These are phyloP conservation scores for Galaxias olidus DNA, from an alignment of 2,797 vertebrate genomes.

Conservation along the genomic window DNA sequence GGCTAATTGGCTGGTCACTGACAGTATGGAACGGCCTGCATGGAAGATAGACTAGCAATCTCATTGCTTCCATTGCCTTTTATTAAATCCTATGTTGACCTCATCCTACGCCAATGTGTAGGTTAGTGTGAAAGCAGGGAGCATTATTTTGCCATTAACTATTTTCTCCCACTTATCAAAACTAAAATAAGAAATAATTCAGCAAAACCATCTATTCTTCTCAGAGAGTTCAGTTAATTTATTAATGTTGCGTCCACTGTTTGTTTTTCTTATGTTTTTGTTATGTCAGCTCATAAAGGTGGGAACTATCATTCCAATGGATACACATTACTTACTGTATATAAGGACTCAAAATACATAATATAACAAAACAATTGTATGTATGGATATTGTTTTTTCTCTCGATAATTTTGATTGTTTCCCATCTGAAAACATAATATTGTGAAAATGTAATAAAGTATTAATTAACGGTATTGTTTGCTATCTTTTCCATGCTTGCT, in stretches of 20 bases:
- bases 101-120: conserved; percentile 19
- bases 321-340: conserved; percentile 52
- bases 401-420: conserved; percentile 39
- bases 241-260: conserved; percentile 48
- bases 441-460: conserved; percentile 66
- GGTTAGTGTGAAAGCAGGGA: conserved; percentile 32
- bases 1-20: conserved; percentile 39
- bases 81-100: not conserved
- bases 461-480: conserved; percentile 39
- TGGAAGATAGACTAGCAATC: conserved; percentile 35
- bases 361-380: conserved; percentile 53
- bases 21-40: conserved; percentile 42
- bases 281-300: conserved; percentile 32
- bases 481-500: conserved; percentile 15
- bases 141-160: conserved; percentile 50
- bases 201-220: conserved; percentile 31
- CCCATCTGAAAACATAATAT: conserved; percentile 58
- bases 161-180: conserved; percentile 53
- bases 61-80: conserved; percentile 20
- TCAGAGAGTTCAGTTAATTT: conserved; percentile 47
- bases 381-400: conserved; percentile 40
- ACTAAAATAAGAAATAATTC: conserved; percentile 21
- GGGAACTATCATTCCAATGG: conserved; percentile 47
- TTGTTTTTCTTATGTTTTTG: too few relatives aligned
- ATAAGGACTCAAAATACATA: conserved; percentile 54